Conservation (phyloP, 2,113 vertebrate species). For the Arenaria interpres region DNA sequence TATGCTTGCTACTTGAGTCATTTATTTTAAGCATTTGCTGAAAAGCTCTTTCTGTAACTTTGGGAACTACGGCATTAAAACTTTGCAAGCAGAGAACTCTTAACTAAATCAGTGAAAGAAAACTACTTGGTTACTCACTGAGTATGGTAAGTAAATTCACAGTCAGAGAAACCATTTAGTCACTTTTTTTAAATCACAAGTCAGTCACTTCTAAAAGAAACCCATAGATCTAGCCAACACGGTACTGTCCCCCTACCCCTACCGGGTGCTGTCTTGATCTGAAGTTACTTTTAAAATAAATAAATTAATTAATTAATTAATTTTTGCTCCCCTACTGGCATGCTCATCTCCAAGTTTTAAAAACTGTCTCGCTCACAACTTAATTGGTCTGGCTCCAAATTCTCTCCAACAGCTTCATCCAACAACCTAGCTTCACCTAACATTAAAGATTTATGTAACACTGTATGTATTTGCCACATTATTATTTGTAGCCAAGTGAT, state of each 20-base stretch:
- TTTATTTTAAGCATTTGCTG: slow-evolving; percentile 5
- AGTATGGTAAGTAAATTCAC: background rate
- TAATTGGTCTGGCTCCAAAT: background rate
- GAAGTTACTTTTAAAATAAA: background rate
- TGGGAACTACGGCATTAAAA: background rate
- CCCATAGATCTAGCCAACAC: background rate
- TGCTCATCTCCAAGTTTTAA: background rate
- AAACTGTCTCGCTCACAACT: background rate
- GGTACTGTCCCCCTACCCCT: rapidly evolving
- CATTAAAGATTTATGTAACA: background rate
- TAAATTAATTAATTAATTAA: background rate
- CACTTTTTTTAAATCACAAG: background rate
- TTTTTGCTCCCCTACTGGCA: background rate
- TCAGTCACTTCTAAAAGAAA: background rate
- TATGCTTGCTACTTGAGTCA: background rate
- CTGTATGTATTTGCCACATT: background rate
- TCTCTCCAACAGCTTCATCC: background rate
- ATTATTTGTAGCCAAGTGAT: background rate
- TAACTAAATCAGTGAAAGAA: background rate
- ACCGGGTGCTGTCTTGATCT: background rate
- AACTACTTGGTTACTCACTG: background rate
- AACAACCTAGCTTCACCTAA: background rate
- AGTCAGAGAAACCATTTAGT: background rate
- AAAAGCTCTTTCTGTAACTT: background rate
- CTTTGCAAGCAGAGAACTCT: background rate